Evolutionary conservation across 2,888 invertebrate species (phyloP).

Genomic region (Atrina japonica): DNA sequence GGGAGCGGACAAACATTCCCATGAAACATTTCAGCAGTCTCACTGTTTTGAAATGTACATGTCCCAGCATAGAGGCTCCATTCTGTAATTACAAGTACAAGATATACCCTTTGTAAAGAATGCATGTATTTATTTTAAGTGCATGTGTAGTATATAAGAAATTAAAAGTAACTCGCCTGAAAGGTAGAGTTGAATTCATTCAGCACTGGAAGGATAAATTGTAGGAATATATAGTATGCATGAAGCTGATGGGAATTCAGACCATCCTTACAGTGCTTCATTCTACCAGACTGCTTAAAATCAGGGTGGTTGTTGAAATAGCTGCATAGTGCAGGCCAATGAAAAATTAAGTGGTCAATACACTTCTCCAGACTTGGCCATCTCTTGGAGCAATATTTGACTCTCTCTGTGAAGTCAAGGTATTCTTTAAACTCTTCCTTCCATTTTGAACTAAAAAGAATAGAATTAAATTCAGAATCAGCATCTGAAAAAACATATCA

Average conservation of each 20-base stretch:
- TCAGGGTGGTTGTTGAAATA: slow-evolving; percentile 34
- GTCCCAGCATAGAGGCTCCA: slow-evolving; percentile 16
- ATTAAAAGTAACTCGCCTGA: slow-evolving; percentile 27
- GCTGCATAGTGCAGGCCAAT: slow-evolving; percentile 32
- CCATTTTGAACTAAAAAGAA: slow-evolving; percentile 8
- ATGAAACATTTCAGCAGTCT: slow-evolving; percentile 27
- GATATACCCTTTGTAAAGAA: no score
- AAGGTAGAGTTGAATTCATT: slow-evolving; percentile 50
- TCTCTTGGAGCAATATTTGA: slow-evolving; percentile 40
- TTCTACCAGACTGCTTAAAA: slow-evolving; percentile 25
- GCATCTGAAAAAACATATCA: neutral
- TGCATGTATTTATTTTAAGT: no score
- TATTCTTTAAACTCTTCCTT: slow-evolving; percentile 40
- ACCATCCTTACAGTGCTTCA: slow-evolving; percentile 12
- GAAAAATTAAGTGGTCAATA: slow-evolving; percentile 16
- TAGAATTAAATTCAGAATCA: neutral
- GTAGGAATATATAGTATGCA: slow-evolving; percentile 37
- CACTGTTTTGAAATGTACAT: slow-evolving; percentile 32
- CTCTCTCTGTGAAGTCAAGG: slow-evolving; percentile 41
- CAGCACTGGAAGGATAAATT: slow-evolving; percentile 39
- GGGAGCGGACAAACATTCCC: slow-evolving; percentile 34
- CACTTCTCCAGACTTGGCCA: slow-evolving; percentile 38
- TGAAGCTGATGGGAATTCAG: slow-evolving; percentile 13
- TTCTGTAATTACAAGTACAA: no score
- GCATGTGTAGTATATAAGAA: no score